Base-by-base conservation (phyloP, 2,888 invertebrate species). In the Terebella lapidaria region DNA sequence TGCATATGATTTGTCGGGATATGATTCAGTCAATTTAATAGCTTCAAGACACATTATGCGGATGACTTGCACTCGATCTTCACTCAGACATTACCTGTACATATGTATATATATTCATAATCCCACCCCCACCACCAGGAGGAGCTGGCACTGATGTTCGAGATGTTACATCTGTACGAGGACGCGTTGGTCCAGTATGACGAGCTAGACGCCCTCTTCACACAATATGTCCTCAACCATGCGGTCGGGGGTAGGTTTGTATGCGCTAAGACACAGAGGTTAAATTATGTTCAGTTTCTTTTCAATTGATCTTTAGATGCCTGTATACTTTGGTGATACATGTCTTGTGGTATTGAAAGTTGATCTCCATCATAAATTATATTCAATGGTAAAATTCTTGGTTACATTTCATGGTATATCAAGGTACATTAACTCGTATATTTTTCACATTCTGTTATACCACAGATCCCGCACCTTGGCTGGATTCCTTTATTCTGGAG, bases 181-280 rank as follows among this genome's bases (percentile, higher is more conserved):
- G 95, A 96, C 83, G 92, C 95, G 18, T 83, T 96, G 69, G 91
- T 96, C 58, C 96, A 96, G 76, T 97, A 95, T 79, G 96, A 96
- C 79, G 96, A 96, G 82, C 84, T 97, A 74, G 95, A 96, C 83
- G 95, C 94, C 55, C 85, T 96, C 70, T 94, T 96, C 81, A 93
- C 94, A 1, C 95, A 96, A 83, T 95, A 94, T 83, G 89, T 96
- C 58, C 88, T 93, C 68, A 94, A 94, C 83, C 91, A 92, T n/a
- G 89, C 90, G 74, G 86, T 90, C 67, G 89, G 91, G 63, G 86
- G 86, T 75, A 67, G 60, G 60, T 58, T 22, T 35, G 18, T 35
- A n/a, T 15, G n/a, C 3, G 42, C n/a, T n/a, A n/a, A n/a, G n/a
- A n/a, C n/a, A n/a, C n/a, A n/a, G n/a, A n/a, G n/a, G n/a, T n/a